Evolutionary conservation across 2,888 invertebrate species (phyloP).

Genomic region (Acrocyrtus sp.): DNA sequence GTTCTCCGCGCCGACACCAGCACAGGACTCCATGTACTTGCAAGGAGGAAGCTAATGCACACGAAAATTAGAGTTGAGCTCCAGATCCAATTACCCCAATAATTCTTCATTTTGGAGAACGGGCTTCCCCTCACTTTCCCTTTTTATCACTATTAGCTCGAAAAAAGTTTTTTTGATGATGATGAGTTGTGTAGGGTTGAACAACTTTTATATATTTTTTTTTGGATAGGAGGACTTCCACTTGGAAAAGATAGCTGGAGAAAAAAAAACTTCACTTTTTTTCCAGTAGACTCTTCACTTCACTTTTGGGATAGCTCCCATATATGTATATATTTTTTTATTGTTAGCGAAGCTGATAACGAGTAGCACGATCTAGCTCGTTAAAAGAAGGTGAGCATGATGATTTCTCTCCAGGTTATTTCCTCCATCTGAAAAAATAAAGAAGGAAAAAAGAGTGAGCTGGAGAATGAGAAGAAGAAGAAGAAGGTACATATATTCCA

Average conservation of each 20-base stretch:
- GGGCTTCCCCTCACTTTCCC: slow-evolving; percentile 15
- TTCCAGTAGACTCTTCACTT: background rate
- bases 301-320: background rate
- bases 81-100: slow-evolving; percentile 48
- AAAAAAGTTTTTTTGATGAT: slow-evolving; percentile 38
- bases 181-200: slow-evolving; percentile 25
- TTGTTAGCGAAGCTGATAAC: too few relatives aligned
- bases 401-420: too few relatives aligned
- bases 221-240: too few relatives aligned
- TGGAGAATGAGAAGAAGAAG: too few relatives aligned
- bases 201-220: too few relatives aligned
- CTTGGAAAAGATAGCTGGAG: slow-evolving; percentile 9
- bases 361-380: too few relatives aligned
- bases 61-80: slow-evolving; percentile 36
- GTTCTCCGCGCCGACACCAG: slow-evolving; percentile 37
- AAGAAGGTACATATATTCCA: too few relatives aligned
- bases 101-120: slow-evolving; percentile 44
- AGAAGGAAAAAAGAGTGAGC: too few relatives aligned
- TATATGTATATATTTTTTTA: too few relatives aligned
- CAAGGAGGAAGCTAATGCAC: slow-evolving; percentile 38
- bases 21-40: slow-evolving; percentile 17
- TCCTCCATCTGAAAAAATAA: too few relatives aligned
- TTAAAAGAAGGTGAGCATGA: too few relatives aligned
- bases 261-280: background rate
- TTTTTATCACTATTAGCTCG: slow-evolving; percentile 45